Evolutionary conservation across 2,888 invertebrate genomes (phyloP), one percentile per base, ranked within the genome.

Genomic region (Elysia crispata): DNA sequence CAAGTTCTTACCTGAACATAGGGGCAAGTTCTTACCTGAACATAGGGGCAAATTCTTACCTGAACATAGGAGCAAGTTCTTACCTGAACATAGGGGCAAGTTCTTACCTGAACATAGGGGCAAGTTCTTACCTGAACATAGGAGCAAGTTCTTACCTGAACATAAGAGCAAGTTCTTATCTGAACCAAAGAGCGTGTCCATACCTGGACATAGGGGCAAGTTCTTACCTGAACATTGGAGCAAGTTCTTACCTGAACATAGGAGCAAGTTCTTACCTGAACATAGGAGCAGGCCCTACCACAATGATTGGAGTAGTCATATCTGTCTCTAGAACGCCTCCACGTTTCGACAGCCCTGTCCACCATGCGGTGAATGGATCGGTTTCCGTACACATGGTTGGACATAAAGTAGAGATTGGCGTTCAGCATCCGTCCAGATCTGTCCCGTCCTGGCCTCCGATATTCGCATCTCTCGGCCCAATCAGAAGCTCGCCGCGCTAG

Each of bases 381-480:
- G 18, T 49, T 49, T 20, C 64, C 64, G 18, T 77, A 62, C 30
- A 79, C 77, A 62, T 75, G 76, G 33, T 76, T 57, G 0, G 33
- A 50, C 25, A 69, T 41, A 41, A 77, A 82, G 72, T 70, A 79
- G 23, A 86, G 81, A 60, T 85, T 86, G n/a, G 82, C 41, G 11
- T 41, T 41, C 41, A 41, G 41, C 11, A 3, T 41, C 5, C 11
- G 11, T 41, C 41, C 41, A 41, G 41, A 41, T 41, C 41, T 3
- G 41, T 41, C 41, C 11, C 31, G 25, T 54, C 81, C 50, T 82
- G 86, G 78, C 28, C 84, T 77, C 64, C 74, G 76, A 78, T 83
- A 86, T 60, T 77, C 77, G 66, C 86, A 86, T 25, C 81, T 69
- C 64, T 80, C 64, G 18, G 86, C 81, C 81, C 82, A 86, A 23